Conservation (phyloP, 2,888 invertebrate species). For the Ypsolopha sequella region DNA sequence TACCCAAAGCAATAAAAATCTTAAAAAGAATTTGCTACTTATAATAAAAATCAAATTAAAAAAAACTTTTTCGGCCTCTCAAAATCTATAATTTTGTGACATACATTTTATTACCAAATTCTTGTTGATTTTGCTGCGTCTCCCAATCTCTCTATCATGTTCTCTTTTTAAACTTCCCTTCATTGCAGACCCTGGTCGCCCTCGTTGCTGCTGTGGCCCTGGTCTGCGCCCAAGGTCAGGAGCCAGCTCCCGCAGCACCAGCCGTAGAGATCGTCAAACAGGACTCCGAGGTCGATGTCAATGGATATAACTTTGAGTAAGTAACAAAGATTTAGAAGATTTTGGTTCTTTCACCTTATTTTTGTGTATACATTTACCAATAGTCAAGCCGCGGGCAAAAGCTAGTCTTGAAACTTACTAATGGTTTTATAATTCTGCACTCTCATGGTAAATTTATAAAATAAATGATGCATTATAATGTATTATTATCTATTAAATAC, state of each 20-base stretch:
- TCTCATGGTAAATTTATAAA: too few relatives aligned
- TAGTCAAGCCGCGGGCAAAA: too few relatives aligned
- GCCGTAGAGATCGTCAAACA: conserved; percentile 71
- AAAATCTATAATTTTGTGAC: background rate
- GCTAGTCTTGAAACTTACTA: too few relatives aligned
- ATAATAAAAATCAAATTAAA: background rate
- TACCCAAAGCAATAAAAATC: too few relatives aligned
- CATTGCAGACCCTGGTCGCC: conserved; percentile 42
- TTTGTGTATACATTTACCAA: too few relatives aligned
- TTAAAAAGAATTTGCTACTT: too few relatives aligned
- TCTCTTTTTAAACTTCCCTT: background rate
- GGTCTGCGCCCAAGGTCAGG: conserved; percentile 41
- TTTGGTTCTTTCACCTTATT: background rate
- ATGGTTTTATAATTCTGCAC: too few relatives aligned
- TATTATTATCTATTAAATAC: too few relatives aligned
- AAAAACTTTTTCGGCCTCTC: background rate
- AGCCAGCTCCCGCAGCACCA: conserved; percentile 15
- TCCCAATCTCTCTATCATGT: too few relatives aligned
- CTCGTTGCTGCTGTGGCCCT: conserved; percentile 34
- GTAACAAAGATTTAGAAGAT: conserved; percentile 19
- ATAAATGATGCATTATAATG: too few relatives aligned
- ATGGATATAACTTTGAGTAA: conserved; percentile 77
- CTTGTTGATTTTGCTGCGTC: background rate
- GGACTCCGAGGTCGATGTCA: conserved; percentile 72
- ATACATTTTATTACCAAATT: background rate